Base-by-base conservation (phyloP, 1,140 invertebrate species). In the Papilio xuthus region DNA sequence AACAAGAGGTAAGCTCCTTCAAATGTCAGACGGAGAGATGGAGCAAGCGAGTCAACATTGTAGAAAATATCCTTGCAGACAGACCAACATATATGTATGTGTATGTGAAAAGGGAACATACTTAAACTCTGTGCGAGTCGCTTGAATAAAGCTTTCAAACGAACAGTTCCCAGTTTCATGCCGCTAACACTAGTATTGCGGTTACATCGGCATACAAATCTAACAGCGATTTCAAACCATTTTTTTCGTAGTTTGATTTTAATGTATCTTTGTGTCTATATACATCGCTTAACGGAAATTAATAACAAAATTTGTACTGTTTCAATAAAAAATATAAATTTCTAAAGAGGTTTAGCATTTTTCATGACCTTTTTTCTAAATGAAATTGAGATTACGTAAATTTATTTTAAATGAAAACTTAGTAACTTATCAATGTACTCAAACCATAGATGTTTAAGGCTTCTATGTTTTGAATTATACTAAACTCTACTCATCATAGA, bases 141-240 rank as follows among this genome's bases (percentile, higher is more conserved):
- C 50, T 82, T 84, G 84, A 82, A 87, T 88, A 84, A 83, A 82
- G 84, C 85, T 86, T 86, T 88, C 82, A 85, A 83, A 81, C 75
- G 78, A 69, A 79, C 84, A 82, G 82, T 87, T 85, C 82, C 72
- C 80, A 83, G 81, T 81, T 80, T 85, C 84, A 81, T 84, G 84
- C 81, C 80, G 81, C 77, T 80, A 75, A 81, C 80, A 78, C 74
- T 78, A 69, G 73, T 26, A 12, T 4, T 81, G 82, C 13, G 76
- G 44, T 15, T 42, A 77, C 28, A 28, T 42, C 56, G 18, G 56
- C 73, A 67, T 42, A 60, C 47, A 63, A 37, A 50, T 56, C 60
- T 63, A 63, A 32, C 26, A 67, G 60, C 60, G 26, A 28, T 28
- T 28, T 67, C 7, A 67, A 15, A 67, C 56, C 9, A 26, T 4